Percentiles rank a stretch among this genome's conserved stretches.
These are phyloP conservation scores for Syngnathus floridae DNA, from an alignment of 2,113 vertebrate species.

Conservation along the genomic window DNA sequence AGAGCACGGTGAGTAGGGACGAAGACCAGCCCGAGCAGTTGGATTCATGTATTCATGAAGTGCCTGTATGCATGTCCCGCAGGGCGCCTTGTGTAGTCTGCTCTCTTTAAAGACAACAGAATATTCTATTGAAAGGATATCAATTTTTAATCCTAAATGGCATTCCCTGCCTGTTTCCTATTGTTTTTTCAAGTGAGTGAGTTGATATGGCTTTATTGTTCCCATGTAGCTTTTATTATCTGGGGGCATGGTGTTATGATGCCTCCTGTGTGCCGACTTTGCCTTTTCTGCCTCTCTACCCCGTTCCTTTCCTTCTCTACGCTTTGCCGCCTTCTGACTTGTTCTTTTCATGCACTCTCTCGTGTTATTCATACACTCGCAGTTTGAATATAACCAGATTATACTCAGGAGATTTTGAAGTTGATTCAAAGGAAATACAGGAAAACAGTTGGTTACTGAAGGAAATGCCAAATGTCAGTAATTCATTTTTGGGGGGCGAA, in stretches of 20 bases:
- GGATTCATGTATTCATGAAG: slow-evolving; percentile 26
- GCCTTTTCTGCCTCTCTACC: slow-evolving; percentile 13
- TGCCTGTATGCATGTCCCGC: slow-evolving; percentile 37
- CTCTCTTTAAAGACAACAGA: slow-evolving; percentile 63
- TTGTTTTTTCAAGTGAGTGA: slow-evolving; percentile 82
- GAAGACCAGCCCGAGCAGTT: slow-evolving; percentile 10
- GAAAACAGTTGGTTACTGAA: slow-evolving; percentile 75
- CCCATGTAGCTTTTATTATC: slow-evolving; percentile 75
- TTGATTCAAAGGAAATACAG: slow-evolving; percentile 85
- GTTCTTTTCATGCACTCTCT: slow-evolving; percentile 25
- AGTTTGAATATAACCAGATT: slow-evolving; percentile 76
- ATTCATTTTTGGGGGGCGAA: slow-evolving; percentile 76
- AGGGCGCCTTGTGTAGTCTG: slow-evolving; percentile 33
- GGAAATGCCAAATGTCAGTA: slow-evolving; percentile 79
- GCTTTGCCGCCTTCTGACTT: slow-evolving; percentile 33
- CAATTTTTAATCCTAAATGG: slow-evolving; percentile 75
- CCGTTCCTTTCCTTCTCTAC: slow-evolving; percentile 34
- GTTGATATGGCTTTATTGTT: slow-evolving; percentile 77
- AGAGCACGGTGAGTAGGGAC: not conserved
- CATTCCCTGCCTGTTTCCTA: slow-evolving; percentile 70
- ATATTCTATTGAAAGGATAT: slow-evolving; percentile 68
- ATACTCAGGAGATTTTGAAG: slow-evolving; percentile 86
- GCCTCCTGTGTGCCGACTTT: slow-evolving; percentile 42
- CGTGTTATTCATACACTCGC: slow-evolving; percentile 51
- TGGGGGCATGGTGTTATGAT: slow-evolving; percentile 68